Base-by-base conservation (phyloP, 2,797 vertebrate species). In the Cirrhinus molitorella region DNA sequence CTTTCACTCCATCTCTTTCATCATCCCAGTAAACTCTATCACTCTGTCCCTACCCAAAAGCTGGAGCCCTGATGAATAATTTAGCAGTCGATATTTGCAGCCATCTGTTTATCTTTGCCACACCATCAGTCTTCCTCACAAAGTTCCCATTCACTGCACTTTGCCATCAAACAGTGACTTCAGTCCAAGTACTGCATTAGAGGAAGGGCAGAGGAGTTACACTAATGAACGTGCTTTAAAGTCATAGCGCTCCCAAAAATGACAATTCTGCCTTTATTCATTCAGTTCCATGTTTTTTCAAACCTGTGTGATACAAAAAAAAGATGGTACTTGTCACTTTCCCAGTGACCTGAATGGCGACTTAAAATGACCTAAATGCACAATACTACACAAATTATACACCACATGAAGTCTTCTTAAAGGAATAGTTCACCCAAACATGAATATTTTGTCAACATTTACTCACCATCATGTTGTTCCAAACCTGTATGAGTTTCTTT, bases 51-150 rank as follows among this genome's bases (percentile, higher is more conserved):
- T 87, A 87, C 89, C 88, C 59, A 70, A 87, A 87, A 83, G 88
- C 82, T 74, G 84, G 80, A 80, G 76, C 51, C 16, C 74, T 73
- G 57, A 74, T 89, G 88, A 90, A 90, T 90, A 87, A 90, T 89
- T 89, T 87, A 90, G 86, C 83, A 85, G 87, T 72, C 88, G 87
- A 89, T 90, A 89, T 89, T 88, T 88, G 84, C 74, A 70, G 82
- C 89, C 89, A 89, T 90, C 89, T 90, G 89, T 87, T 90, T 83
- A 78, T 84, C 87, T 87, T 85, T 80, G 73, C 73, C 86, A 83
- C 79, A 25, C 77, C 88, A 85, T 85, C 85, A 83, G 82, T 86
- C 85, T 85, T 70, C 71, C 61, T 86, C 55, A 55, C 59, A 85
- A 87, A 83, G 85, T 81, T 87, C 59, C 57, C 72, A 74, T 86